Percentiles rank a stretch among this genome's conserved stretches.
Conservation (phyloP, 2,113 vertebrate species). For the Climacteris rufus region DNA sequence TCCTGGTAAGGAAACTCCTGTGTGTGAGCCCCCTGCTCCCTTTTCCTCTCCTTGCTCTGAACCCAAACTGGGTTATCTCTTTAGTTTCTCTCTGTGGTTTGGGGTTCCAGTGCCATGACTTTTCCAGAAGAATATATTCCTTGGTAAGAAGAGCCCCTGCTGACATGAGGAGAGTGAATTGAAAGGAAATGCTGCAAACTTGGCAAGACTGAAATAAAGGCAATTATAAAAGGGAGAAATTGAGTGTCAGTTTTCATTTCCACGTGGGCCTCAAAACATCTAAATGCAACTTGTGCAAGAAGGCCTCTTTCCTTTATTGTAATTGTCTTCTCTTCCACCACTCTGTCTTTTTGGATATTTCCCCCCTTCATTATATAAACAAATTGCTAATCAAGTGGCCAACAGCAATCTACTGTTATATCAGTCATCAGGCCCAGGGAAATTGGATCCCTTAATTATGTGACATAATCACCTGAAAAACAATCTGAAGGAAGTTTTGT, state of each 20-base stretch:
- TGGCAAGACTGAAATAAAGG: neutral
- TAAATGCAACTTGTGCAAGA: neutral
- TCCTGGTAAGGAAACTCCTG: neutral
- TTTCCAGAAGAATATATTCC: neutral
- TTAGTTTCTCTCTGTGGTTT: neutral
- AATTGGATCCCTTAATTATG: neutral
- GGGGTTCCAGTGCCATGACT: neutral
- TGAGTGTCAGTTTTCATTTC: neutral
- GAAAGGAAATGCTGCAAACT: neutral
- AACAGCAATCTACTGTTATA: neutral
- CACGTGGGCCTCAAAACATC: neutral
- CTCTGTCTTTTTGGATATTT: neutral
- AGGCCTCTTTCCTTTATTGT: neutral
- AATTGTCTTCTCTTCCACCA: neutral
- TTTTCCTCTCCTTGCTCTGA: neutral
- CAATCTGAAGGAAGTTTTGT: neutral
- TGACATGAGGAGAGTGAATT: neutral
- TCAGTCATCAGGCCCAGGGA: neutral
- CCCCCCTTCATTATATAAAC: neutral
- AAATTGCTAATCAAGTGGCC: neutral
- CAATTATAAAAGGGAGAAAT: neutral
- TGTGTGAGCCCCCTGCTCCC: neutral
- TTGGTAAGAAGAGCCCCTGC: neutral
- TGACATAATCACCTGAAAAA: neutral
- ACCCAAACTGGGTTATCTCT: neutral